Base-by-base conservation (phyloP, 2,113 vertebrate genomes). In the Takifugu bimaculatus region DNA sequence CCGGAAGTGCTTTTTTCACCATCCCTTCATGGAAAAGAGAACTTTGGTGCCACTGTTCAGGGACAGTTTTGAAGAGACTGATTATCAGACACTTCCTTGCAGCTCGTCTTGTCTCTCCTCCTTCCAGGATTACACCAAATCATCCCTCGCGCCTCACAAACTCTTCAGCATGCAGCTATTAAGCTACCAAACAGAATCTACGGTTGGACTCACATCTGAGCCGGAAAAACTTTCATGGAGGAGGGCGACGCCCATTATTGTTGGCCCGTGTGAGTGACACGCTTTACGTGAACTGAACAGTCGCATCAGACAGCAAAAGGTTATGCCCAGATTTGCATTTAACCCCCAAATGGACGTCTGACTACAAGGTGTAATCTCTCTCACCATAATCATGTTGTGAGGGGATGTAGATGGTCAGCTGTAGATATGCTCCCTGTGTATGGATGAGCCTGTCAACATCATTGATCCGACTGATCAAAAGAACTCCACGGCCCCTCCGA, bases 121-220 rank as follows among this genome's bases (percentile, higher is more conserved):
- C 63, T 20, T 26, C 44, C 44, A 66, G 57, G 61, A 65, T 65
- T 47, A 62, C 58, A 48, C 13, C 45, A 14, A 69, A 79, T 39
- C 35, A 56, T 49, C 54, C 61, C 43, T 60, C 47, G n/a, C 32
- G 49, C 28, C 54, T 54, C 35, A 65, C 2, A 26, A 63, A 68
- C 67, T 60, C 70, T 58, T 71, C 61, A 71, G 79, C 85, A 77
- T 80, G 76, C 65, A 63, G 68, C 55, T 65, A 25, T 72, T 68
- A 77, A 75, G 72, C 67, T 60, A 63, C 39, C 47, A 59, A 70
- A 43, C 42, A 51, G 14, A 55, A 42, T 62, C 25, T 32, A 57
- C 13, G 47, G 56, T 51, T 49, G 54, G 72, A 51, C 63, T 32
- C 1, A 14, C 55, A 29, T 5, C 39, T 50, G 63, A 60, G 49